Evolutionary conservation across 2,888 invertebrate species (phyloP).

Genomic region (Zonitis immaculata): DNA sequence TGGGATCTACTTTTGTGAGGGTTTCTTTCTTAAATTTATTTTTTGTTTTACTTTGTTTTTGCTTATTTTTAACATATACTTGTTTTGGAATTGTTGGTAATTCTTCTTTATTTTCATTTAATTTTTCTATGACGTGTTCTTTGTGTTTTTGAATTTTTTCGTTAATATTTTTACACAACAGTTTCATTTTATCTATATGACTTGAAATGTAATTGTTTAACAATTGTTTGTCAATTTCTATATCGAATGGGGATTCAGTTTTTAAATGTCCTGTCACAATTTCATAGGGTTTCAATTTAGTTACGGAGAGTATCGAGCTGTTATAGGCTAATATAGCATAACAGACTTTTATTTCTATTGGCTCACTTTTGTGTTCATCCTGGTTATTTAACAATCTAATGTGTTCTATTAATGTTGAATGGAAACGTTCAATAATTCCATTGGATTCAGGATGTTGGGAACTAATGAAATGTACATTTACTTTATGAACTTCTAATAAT

Average conservation of each 20-base stretch:
- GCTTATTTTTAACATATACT: conserved; percentile 3
- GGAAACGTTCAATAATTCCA: conserved; percentile 17
- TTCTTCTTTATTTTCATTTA: conserved; percentile 3
- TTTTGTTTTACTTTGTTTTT: conserved; percentile 4
- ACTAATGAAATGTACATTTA: conserved; percentile 23
- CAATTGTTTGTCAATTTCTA: conserved; percentile 9
- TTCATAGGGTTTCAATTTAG: conserved; percentile 14
- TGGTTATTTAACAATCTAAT: conserved; percentile 1
- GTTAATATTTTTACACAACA: conserved; percentile 3
- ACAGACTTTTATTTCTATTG: conserved; percentile 2
- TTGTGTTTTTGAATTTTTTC: background rate
- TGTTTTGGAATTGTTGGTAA: conserved; percentile 3
- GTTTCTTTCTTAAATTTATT: conserved; percentile 4
- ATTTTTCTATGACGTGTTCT: background rate
- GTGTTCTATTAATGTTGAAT: conserved; percentile 15
- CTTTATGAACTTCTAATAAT: conserved; percentile 17
- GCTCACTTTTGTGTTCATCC: conserved; percentile 3
- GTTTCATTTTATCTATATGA: conserved; percentile 10
- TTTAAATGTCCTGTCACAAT: conserved; percentile 12
- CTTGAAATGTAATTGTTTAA: conserved; percentile 2
- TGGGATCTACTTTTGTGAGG: background rate
- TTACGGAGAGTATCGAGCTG: conserved; percentile 13
- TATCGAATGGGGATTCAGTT: conserved; percentile 8
- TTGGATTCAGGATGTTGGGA: conserved; percentile 19
- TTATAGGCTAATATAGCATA: conserved; percentile 11